Evolutionary conservation across 2,113 vertebrate genomes (phyloP).

Genomic region (Rhizomys pruinosus): DNA sequence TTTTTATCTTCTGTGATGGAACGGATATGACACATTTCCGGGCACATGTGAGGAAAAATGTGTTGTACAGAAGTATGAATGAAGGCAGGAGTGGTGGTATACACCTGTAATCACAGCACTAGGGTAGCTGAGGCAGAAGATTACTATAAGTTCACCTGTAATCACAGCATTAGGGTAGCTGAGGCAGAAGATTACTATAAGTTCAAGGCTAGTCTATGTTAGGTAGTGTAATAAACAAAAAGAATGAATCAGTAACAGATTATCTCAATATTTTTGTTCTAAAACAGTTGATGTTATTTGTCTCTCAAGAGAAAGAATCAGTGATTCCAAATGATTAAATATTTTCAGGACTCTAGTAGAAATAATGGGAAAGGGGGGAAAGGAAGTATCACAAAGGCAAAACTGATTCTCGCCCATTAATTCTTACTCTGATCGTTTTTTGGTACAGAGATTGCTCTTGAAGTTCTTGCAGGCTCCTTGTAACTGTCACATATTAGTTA

Average conservation of each 20-base stretch:
- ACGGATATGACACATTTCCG: not conserved
- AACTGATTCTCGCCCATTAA: not conserved
- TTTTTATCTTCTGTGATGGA: not conserved
- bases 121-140: not conserved
- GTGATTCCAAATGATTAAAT: slow-evolving; percentile 44
- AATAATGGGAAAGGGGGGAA: not conserved
- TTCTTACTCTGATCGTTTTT: not conserved
- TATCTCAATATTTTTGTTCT: slow-evolving; percentile 53
- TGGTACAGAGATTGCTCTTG: too few relatives aligned
- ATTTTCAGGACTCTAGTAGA: slow-evolving; percentile 35
- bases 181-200: not conserved
- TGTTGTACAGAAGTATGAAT: not conserved
- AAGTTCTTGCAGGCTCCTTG: too few relatives aligned
- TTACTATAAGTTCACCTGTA: not conserved
- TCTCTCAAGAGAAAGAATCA: slow-evolving; percentile 33
- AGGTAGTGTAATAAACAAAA: not conserved
- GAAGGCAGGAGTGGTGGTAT: not conserved
- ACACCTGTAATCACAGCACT: not conserved
- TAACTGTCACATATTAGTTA: slow-evolving; percentile 24
- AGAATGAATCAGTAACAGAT: not conserved
- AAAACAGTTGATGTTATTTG: slow-evolving; percentile 48
- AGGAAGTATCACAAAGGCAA: slow-evolving; percentile 8
- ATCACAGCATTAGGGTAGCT: not conserved
- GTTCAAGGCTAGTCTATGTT: not conserved
- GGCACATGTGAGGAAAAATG: not conserved